Base-by-base conservation (phyloP, 2,797 vertebrate genomes). In the Aselliscus stoliczkanus region DNA sequence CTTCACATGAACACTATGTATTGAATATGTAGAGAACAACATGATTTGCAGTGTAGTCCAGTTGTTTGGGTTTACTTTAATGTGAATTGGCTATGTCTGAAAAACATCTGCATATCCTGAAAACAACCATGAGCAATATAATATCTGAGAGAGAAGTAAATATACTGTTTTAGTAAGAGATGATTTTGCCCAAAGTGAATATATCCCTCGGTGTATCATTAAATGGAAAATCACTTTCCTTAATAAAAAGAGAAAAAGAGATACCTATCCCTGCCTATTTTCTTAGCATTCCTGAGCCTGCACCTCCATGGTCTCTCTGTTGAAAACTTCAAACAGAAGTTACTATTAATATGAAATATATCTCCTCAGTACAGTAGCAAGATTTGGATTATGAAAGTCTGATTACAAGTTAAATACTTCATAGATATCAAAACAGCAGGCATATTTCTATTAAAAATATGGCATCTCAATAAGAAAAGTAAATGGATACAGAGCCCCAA, bases 371-470 rank as follows among this genome's bases (percentile, higher is more conserved):
- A 65, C 21, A 81, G 54, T 42, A 65, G 83, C 87, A 96, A 0
- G 1, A 73, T 91, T 92, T 94, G 77, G 0, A 75, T 97, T 73
- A 52, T 76, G 31, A 83, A 88, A 96, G 42, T 67, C 50, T 62
- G 3, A 37, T 58, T 4, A 73, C 37, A 44, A 87, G 25, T 83
- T 83, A 65, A 81, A 23, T 62, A n/a, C 29, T 34, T 58, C 17
- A n/a, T 62, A 90, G 44, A 73, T 88, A 62, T 79, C 54, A 79
- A 67, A 95, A 76, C 44, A 60, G 1, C 37, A 81, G 20, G 4
- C n/a, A 14, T 44, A 31, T 11, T 44, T 25, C 50, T 82, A 4
- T 42, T 84, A 62, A 80, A 82, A 89, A 23, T 29, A 75, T 79
- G 17, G 65, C n/a, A 77, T n/a, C 23, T 83, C 47, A 0, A 77